Evolutionary conservation across 2,888 invertebrate genomes (phyloP).

Genomic region (Cheiracanthium punctorium): DNA sequence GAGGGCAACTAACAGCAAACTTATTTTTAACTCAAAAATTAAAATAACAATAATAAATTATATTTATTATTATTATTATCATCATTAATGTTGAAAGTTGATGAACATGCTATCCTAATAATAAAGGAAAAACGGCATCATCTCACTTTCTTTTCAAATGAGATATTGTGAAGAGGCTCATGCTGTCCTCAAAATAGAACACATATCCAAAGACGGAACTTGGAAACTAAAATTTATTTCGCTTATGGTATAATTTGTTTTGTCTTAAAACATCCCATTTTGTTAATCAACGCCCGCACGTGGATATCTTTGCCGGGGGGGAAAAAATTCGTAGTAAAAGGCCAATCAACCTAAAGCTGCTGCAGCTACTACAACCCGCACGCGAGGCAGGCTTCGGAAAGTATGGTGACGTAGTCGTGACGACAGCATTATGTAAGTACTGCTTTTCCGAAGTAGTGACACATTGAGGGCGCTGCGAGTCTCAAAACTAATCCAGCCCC

Average conservation of each 20-base stretch:
- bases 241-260: neutral
- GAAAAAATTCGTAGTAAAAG: neutral
- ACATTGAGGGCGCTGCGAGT: conserved; percentile 54
- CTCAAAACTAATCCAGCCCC: conserved; percentile 39
- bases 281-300: neutral
- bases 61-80: too few relatives aligned
- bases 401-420: conserved; percentile 49
- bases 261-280: neutral
- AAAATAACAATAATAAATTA: too few relatives aligned
- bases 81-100: too few relatives aligned
- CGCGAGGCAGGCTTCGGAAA: neutral
- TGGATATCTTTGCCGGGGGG: neutral
- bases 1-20: too few relatives aligned
- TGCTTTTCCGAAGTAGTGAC: conserved; percentile 43
- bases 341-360: conserved; percentile 6
- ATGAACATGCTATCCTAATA: too few relatives aligned
- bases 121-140: too few relatives aligned
- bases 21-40: too few relatives aligned
- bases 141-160: too few relatives aligned
- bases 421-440: conserved; percentile 55
- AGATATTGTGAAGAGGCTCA: too few relatives aligned
- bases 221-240: neutral
- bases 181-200: too few relatives aligned
- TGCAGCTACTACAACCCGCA: conserved; percentile 3
- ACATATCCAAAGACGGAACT: neutral